A percentile compares a stretch with the other conserved stretches of the same genome.
Conservation (phyloP, 2,797 vertebrate genomes). For the Loriculus beryllinus region DNA sequence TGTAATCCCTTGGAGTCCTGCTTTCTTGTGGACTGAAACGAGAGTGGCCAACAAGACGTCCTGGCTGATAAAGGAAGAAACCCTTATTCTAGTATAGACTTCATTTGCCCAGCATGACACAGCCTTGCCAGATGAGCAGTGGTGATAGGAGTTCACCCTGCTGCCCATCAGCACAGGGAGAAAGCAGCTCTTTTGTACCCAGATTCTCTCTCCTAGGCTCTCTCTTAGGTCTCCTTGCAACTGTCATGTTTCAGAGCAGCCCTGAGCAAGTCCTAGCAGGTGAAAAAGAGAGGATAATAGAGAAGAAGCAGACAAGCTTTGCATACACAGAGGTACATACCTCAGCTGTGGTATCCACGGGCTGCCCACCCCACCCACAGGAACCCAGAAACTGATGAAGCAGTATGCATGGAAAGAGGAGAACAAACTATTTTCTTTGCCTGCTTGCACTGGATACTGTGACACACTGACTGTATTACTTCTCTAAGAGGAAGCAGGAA, state of each 20-base stretch:
- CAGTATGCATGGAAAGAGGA: not conserved
- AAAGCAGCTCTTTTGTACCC: not conserved
- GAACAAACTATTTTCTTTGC: not conserved
- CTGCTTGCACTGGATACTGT: not conserved
- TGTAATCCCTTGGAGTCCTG: not conserved
- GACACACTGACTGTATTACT: not conserved
- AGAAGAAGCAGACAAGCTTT: not conserved
- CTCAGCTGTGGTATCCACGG: not conserved
- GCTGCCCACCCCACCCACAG: not conserved
- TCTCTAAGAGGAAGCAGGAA: not conserved
- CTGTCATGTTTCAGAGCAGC: not conserved
- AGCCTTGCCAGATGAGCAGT: not conserved
- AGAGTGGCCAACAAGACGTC: not conserved
- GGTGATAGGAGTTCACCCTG: not conserved
- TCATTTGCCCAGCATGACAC: not conserved
- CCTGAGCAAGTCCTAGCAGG: not conserved
- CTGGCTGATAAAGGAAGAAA: not conserved
- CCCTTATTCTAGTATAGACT: not conserved
- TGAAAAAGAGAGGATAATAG: not conserved
- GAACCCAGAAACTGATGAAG: not conserved
- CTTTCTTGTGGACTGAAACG: not conserved
- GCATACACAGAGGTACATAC: not conserved
- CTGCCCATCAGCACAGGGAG: not conserved
- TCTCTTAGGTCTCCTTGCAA: not conserved
- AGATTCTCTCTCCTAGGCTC: not conserved